Evolutionary conservation across 2,888 invertebrate species (phyloP).

Genomic region (Ophioninae sp.): DNA sequence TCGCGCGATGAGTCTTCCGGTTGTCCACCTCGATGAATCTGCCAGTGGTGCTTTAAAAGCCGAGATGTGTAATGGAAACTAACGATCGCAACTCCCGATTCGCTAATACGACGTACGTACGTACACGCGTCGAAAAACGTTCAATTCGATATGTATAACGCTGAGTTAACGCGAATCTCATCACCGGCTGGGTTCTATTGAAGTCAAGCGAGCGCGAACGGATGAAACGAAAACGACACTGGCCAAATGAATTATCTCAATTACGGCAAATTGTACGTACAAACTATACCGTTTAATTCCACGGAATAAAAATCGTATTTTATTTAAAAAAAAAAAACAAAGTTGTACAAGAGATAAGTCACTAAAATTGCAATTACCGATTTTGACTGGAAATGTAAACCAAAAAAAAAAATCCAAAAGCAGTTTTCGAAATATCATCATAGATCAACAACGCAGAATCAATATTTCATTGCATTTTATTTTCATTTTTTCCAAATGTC

Average conservation of each 20-base stretch:
- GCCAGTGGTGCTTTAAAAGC: not conserved
- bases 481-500: too few relatives aligned
- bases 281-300: not conserved
- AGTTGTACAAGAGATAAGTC: too few relatives aligned
- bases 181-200: constrained; percentile 13
- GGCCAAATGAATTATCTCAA: not conserved
- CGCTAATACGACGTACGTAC: not conserved
- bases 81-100: constrained; percentile 15
- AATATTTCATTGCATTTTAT: too few relatives aligned
- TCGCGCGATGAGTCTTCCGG: not conserved
- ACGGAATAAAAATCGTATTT: not conserved
- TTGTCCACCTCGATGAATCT: constrained; percentile 16
- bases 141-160: constrained; percentile 3
- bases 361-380: too few relatives aligned
- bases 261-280: not conserved
- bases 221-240: constrained; percentile 17
- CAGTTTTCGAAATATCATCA: too few relatives aligned
- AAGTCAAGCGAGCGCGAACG: constrained; percentile 26
- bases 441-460: too few relatives aligned
- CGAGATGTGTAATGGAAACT: constrained; percentile 25
- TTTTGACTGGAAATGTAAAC: too few relatives aligned
- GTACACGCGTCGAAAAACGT: not conserved
- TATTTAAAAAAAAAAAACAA: too few relatives aligned
- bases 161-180: constrained; percentile 9
- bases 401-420: too few relatives aligned